phyloP scores from a whole-genome alignment of 2,797 vertebrate species.

The Chelon labrosus region DNA sequence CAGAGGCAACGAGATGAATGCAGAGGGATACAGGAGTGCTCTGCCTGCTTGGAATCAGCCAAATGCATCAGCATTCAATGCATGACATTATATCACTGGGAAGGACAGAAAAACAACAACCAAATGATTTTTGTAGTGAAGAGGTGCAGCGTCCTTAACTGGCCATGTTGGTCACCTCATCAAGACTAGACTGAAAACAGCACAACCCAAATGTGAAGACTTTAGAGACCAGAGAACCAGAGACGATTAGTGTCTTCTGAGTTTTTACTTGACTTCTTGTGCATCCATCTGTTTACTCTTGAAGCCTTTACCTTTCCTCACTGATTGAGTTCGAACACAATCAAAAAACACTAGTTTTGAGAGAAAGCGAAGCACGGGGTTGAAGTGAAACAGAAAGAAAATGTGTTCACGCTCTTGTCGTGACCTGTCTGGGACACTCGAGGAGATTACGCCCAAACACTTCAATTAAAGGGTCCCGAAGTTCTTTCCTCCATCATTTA shows the following conservation, averaged over 20 bases:
- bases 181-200: too few species aligned
- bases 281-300: too few species aligned
- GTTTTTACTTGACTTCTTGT: too few species aligned
- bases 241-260: too few species aligned
- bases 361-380: constrained; percentile 33
- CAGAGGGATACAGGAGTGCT: neutral
- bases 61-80: neutral
- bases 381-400: constrained; percentile 12
- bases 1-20: neutral
- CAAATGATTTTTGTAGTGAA: neutral
- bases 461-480: neutral
- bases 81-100: neutral
- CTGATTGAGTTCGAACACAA: neutral
- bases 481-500: neutral
- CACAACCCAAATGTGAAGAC: neutral
- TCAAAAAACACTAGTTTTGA: constrained; percentile 5
- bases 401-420: constrained; percentile 11
- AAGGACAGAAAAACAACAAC: neutral
- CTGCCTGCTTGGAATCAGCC: neutral
- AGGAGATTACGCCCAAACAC: neutral
- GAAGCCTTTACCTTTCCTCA: neutral
- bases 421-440: neutral
- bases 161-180: neutral
- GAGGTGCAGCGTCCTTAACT: neutral
- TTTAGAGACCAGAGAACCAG: neutral